Conservation (phyloP, 2,797 vertebrate genomes). For the Peromyscus eremicus region DNA sequence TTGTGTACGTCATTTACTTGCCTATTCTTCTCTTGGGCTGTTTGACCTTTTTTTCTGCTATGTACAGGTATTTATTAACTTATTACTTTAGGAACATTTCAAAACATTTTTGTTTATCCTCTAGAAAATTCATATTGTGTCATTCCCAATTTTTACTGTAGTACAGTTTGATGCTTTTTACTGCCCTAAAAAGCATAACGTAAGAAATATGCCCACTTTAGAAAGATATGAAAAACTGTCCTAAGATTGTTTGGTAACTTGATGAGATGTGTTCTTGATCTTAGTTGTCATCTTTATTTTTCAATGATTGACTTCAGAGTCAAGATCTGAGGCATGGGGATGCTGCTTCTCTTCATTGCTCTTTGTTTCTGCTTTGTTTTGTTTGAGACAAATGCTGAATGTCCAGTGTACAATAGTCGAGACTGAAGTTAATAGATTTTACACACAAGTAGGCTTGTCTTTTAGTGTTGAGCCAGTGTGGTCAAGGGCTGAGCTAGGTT, state of each 20-base stretch:
- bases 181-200: background rate
- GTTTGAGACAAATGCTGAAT: background rate
- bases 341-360: background rate
- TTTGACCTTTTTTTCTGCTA: slow-evolving; percentile 47
- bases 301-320: background rate
- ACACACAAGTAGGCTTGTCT: background rate
- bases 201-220: background rate
- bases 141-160: background rate
- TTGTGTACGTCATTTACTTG: slow-evolving; percentile 51
- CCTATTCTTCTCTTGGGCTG: background rate
- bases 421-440: background rate
- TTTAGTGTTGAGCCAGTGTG: background rate
- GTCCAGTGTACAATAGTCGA: background rate
- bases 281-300: slow-evolving; percentile 10
- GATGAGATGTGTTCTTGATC: slow-evolving; percentile 42
- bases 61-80: slow-evolving; percentile 13
- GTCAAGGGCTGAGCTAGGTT: background rate
- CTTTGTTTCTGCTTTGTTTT: background rate
- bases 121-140: slow-evolving; percentile 34
- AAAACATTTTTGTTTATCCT: slow-evolving; percentile 41
- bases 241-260: slow-evolving; percentile 39
- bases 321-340: background rate
- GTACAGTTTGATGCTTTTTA: slow-evolving; percentile 56
- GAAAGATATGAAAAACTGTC: background rate
- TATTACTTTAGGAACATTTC: slow-evolving; percentile 62